phyloP scores from a whole-genome alignment of 2,113 vertebrate species.

The Haemorhous mexicanus region DNA sequence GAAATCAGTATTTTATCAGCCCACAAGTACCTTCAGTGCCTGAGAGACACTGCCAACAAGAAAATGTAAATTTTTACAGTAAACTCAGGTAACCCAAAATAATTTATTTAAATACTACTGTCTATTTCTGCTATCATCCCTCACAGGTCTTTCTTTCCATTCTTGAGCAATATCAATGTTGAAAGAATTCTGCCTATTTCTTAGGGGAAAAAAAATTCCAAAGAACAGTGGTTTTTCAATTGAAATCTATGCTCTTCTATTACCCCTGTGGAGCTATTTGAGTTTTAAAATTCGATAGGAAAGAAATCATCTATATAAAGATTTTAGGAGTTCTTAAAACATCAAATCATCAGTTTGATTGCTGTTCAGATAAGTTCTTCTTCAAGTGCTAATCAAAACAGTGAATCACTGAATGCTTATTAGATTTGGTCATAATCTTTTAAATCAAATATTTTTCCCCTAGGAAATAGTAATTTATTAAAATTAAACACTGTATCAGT shows the following conservation, averaged over 20 bases:
- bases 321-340: background rate
- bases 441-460: background rate
- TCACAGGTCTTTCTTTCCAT: background rate
- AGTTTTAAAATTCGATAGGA: background rate
- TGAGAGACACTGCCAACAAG: background rate
- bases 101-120: background rate
- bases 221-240: background rate
- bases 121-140: background rate
- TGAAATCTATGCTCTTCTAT: background rate
- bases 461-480: background rate
- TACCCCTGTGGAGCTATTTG: background rate
- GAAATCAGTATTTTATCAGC: background rate
- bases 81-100: background rate
- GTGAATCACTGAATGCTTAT: background rate
- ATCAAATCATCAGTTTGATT: background rate
- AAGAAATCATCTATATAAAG: background rate
- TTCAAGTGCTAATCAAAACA: background rate
- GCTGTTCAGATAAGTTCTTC: background rate
- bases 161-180: background rate
- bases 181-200: background rate
- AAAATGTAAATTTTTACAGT: background rate
- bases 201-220: background rate
- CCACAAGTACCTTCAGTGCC: background rate
- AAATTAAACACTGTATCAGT: background rate
- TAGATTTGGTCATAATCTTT: background rate